These are phyloP conservation scores for Acanthiza pusilla DNA, from an alignment of 2,797 vertebrate species.

Conservation along the genomic window DNA sequence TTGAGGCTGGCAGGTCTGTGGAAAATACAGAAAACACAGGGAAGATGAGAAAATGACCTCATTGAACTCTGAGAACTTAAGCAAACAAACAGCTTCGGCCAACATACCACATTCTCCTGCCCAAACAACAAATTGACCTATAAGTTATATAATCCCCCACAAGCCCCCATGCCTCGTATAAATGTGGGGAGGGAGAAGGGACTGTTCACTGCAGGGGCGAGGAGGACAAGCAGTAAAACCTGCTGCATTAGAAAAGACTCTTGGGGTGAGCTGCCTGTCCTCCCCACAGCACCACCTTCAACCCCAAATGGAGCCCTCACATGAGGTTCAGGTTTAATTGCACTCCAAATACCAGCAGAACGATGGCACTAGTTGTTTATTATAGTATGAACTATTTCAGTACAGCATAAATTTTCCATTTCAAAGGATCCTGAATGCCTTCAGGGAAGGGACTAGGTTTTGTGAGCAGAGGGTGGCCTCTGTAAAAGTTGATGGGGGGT, in stretches of 20 bases:
- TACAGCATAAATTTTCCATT: slow-evolving; percentile 37
- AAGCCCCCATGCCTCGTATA: background rate
- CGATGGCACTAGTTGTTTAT: slow-evolving; percentile 41
- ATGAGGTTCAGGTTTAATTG: background rate
- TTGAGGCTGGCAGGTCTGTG: slow-evolving; percentile 75
- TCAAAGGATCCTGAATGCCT: slow-evolving; percentile 21
- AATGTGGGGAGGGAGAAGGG: background rate
- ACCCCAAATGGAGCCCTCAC: background rate
- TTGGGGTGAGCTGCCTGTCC: background rate
- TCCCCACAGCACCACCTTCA: background rate
- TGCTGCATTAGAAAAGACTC: background rate
- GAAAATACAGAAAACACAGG: slow-evolving; percentile 77
- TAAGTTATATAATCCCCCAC: slow-evolving; percentile 13
- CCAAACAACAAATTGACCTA: slow-evolving; percentile 28
- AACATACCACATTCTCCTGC: slow-evolving; percentile 36
- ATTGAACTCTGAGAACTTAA: slow-evolving; percentile 73
- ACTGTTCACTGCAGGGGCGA: background rate
- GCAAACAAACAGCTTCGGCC: slow-evolving; percentile 66
- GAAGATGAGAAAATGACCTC: slow-evolving; percentile 80
- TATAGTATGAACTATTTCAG: slow-evolving; percentile 25
- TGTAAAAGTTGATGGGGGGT: background rate
- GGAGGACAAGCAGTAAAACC: background rate
- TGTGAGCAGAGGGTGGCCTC: background rate
- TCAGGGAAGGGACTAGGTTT: background rate
- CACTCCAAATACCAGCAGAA: background rate